phyloP scores from a whole-genome alignment of 2,113 vertebrate species.

The Meles meles region DNA sequence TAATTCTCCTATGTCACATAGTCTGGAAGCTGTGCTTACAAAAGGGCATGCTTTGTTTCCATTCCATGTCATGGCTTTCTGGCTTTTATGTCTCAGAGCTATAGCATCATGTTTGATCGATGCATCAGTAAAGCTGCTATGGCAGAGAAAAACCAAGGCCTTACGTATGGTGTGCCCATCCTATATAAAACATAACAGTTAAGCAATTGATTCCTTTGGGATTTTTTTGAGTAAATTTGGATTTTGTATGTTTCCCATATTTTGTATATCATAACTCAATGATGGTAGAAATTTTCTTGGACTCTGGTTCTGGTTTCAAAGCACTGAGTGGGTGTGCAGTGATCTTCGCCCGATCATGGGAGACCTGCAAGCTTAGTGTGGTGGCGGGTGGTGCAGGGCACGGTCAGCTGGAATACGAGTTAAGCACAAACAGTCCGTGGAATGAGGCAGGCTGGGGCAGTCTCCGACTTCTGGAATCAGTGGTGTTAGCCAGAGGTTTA shows the following conservation, averaged over 20 bases:
- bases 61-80: not conserved
- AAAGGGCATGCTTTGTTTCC: not conserved
- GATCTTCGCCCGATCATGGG: not conserved
- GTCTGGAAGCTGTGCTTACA: no score
- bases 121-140: not conserved
- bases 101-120: not conserved
- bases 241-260: not conserved
- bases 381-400: no score
- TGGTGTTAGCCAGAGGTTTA: not conserved
- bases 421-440: not conserved
- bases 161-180: not conserved
- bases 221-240: not conserved
- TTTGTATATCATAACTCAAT: not conserved
- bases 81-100: not conserved
- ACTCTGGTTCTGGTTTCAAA: not conserved
- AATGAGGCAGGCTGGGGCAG: not conserved
- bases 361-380: not conserved
- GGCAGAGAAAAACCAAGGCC: not conserved
- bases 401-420: not conserved
- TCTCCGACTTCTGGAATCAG: not conserved
- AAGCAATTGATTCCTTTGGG: not conserved
- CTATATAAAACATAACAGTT: not conserved
- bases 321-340: not conserved
- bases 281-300: not conserved
- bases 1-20: accelerated